Evolutionary conservation across 2,888 invertebrate species (phyloP).

Genomic region (Caenorhabditis zanzibari): DNA sequence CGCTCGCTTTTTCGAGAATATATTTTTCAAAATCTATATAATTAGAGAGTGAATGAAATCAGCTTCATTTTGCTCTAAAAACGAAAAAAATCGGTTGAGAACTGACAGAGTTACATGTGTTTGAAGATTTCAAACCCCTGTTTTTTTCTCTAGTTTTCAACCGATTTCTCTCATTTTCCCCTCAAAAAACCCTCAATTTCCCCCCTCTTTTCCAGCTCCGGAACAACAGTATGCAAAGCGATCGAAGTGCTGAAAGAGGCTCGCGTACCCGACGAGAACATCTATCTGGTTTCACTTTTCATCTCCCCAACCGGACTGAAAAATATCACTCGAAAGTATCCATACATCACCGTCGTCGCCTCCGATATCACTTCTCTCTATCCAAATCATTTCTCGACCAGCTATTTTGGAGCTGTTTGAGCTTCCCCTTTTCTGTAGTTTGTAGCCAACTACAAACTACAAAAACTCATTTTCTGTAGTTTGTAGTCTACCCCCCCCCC

Average conservation of each 20-base stretch:
- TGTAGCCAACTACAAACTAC: too few relatives aligned
- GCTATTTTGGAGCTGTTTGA: conserved; percentile 98
- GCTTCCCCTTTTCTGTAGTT: conserved; percentile 23
- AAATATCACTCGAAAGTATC: conserved; percentile 83
- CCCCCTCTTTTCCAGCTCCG: conserved; percentile 89
- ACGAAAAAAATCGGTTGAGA: too few relatives aligned
- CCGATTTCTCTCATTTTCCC: too few relatives aligned
- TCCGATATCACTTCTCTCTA: conserved; percentile 96
- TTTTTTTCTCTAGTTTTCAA: too few relatives aligned
- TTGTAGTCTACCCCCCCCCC: conserved; percentile 6
- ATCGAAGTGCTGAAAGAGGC: conserved; percentile 95
- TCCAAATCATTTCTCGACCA: conserved; percentile 98
- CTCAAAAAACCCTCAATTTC: too few relatives aligned
- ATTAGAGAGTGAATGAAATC: too few relatives aligned
- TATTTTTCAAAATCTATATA: too few relatives aligned
- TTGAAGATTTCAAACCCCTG: too few relatives aligned
- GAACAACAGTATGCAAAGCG: conserved; percentile 96
- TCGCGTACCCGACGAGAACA: conserved; percentile 94
- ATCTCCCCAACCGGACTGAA: conserved; percentile 89
- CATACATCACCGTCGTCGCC: conserved; percentile 92
- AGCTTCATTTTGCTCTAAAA: too few relatives aligned
- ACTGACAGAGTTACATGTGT: too few relatives aligned
- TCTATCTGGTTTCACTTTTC: conserved; percentile 97
- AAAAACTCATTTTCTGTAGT: conserved; percentile 31
- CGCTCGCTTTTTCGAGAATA: too few relatives aligned